Evolutionary conservation across 2,888 invertebrate species (phyloP), one percentile per base, ranked within the genome.

Genomic region (Parochlus steinenii): DNA sequence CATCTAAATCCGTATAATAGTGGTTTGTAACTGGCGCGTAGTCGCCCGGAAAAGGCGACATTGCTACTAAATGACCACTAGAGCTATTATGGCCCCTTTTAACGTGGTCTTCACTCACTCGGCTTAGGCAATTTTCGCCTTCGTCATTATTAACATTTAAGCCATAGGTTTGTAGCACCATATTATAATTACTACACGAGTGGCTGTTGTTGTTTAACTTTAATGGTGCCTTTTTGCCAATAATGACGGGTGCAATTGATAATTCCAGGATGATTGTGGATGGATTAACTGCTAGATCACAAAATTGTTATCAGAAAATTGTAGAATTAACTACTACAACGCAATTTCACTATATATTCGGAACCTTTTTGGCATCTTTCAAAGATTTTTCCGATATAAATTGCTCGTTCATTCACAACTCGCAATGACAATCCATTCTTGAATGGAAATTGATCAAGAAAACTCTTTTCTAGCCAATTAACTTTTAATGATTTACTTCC

Each of bases 121-220:
- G n/a, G n/a, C n/a, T n/a, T n/a, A n/a, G n/a, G n/a, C n/a, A n/a
- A n/a, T n/a, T n/a, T n/a, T n/a, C n/a, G n/a, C n/a, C 10, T 24
- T 30, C 36, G 18, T 36, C 33, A 33, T 25, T 33, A 20, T 24
- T 5, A 22, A 15, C 19, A 31, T n/a, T 22, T 31, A 31, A 52
- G 16, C 56, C 57, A 43, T 54, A 57, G 33, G 53, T 53, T 43
- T 58, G 58, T 34, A 58, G 46, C 39, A 57, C 57, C 57, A 57
- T 57, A 34, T 39, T 41, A 22, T 29, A 27, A 37, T 37, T 31
- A 33, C 8, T n/a, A 14, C 19, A 5, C 14, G 20, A 19, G 5
- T 26, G 33, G 27, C 17, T 18, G n/a, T 15, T 28, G 3, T 11
- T 20, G 14, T 19, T 11, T 12, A 4, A 30, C 19, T 30, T 19